Evolutionary conservation across 2,113 vertebrate genomes (phyloP), one percentile per base, ranked within the genome.

Genomic region (Leptodactylus fuscus): DNA sequence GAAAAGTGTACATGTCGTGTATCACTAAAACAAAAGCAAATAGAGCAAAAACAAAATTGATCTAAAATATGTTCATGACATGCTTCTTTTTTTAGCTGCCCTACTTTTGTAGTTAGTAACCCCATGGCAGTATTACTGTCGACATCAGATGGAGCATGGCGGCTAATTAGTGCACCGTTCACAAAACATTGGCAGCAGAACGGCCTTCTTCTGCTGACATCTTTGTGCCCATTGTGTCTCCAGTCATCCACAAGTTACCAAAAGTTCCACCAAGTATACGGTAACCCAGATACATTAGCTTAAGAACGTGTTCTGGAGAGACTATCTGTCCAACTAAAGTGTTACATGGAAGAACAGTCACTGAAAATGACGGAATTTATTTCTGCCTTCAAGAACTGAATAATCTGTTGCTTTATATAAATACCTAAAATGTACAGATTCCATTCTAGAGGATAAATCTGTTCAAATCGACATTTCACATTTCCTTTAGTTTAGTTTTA

Each of bases 81-180:
- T 79, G 83, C n/a, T 69, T 24, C 82, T 77, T 85, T 85, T 75
- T 85, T 58, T 70, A 79, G 83, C 76, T 85, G 83, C 16, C 34
- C 83, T 85, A 85, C 29, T 85, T 85, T 20, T 79, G 44, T 55
- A 69, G 36, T 71, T 78, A 78, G 60, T 79, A 70, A 85, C 73
- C 83, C 83, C 83, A 85, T 85, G 83, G 83, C 75, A 46, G 51
- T 71, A 53, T 85, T 70, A 69, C 75, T 85, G 48, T 85, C 75
- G 62, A 85, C 75, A 85, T 70, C 75, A 80, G 62, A 85, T 80
- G 48, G 62, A 85, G 38, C 60, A 71, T 44, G 62, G 34, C 29
- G 65, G 44, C 32, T 78, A 85, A 85, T 85, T 80, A 85, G n/a
- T 38, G 24, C 60, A 80, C 34, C 38, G 32, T 38, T 79, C 83